Percentiles rank a stretch among this genome's conserved stretches.
These are phyloP conservation scores for Kryptopterus vitreolus DNA, from an alignment of 2,797 vertebrate species.

Conservation along the genomic window DNA sequence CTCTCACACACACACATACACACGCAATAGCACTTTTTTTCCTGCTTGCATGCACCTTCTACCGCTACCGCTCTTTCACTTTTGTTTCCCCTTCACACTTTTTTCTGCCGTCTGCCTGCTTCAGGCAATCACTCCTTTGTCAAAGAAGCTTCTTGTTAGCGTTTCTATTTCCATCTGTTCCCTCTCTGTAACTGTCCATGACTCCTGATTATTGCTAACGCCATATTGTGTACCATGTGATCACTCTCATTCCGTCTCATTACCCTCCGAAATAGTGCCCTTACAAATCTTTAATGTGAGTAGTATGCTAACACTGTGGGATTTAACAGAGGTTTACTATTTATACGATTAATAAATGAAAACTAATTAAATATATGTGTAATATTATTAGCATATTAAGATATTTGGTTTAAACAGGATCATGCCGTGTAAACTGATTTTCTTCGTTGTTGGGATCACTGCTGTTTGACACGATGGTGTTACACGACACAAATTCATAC, in stretches of 20 bases:
- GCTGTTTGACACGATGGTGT: background rate
- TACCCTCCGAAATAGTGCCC: background rate
- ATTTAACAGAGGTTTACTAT: background rate
- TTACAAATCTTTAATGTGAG: background rate
- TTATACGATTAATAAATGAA: background rate
- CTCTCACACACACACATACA: background rate
- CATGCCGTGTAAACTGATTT: background rate
- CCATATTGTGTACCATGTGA: conserved; percentile 2
- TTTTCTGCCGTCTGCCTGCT: background rate
- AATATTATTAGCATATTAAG: background rate
- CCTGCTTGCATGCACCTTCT: background rate
- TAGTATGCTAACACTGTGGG: background rate
- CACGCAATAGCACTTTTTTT: too few relatives aligned
- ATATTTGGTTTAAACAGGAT: background rate
- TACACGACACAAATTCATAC: background rate
- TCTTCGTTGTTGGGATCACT: background rate
- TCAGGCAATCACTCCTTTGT: conserved; percentile 8
- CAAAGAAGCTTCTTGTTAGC: background rate
- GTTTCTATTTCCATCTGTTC: conserved; percentile 19
- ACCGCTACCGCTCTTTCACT: background rate
- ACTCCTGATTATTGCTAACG: conserved; percentile 4
- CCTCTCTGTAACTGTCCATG: background rate
- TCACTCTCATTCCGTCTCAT: conserved; percentile 1
- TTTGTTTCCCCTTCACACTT: conserved; percentile 6
- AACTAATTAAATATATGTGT: background rate